These are phyloP conservation scores for Grallaria varia DNA, from an alignment of 2,113 vertebrate genomes.

Conservation along the genomic window DNA sequence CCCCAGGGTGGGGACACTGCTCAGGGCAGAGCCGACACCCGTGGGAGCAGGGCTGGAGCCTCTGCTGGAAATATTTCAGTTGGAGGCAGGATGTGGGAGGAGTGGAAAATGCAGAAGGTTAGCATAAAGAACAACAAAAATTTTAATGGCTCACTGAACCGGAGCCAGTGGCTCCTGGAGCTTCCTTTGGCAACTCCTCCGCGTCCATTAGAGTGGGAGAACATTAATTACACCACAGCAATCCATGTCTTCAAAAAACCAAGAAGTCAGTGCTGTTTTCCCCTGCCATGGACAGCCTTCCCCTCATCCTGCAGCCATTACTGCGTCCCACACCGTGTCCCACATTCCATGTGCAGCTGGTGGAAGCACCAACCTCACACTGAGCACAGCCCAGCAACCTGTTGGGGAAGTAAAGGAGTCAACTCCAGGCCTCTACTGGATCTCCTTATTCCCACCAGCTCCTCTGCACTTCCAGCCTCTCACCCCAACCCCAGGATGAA, in stretches of 20 bases:
- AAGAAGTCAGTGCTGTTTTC: neutral
- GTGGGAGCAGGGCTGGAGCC: neutral
- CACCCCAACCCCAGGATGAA: fast-evolving
- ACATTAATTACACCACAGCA: neutral
- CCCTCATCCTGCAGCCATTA: neutral
- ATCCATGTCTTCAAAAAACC: neutral
- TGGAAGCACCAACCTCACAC: fast-evolving
- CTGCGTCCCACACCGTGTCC: fast-evolving
- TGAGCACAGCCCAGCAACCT: neutral
- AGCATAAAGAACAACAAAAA: neutral
- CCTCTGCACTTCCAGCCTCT: neutral
- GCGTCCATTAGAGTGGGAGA: neutral
- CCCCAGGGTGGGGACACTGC: neutral
- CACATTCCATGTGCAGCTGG: neutral
- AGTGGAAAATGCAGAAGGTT: neutral
- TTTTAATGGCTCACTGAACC: neutral
- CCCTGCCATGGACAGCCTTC: neutral
- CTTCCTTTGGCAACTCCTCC: neutral
- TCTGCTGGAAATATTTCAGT: neutral
- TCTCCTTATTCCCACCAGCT: neutral
- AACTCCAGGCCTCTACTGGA: neutral
- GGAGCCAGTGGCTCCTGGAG: neutral
- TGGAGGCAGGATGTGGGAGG: neutral
- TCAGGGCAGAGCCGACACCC: neutral
- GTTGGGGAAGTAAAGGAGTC: too few relatives aligned